Conservation (phyloP, 2,113 vertebrate species). For the Atrichornis clamosus region DNA sequence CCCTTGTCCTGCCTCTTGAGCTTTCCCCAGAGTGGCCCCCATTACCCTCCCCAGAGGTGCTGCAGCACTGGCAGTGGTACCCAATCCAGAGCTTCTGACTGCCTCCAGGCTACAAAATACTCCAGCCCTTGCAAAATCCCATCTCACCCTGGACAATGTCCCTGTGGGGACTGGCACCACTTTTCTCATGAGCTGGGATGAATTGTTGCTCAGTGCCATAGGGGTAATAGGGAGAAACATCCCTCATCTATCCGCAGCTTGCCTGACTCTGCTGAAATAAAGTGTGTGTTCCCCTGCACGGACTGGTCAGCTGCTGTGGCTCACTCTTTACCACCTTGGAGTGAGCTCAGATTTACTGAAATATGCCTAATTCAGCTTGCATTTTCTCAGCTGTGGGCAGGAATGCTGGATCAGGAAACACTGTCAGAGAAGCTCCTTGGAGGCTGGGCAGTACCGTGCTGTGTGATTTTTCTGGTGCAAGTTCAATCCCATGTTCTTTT, state of each 20-base stretch:
- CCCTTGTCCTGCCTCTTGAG: neutral
- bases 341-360: neutral
- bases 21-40: rapidly evolving
- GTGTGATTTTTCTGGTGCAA: neutral
- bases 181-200: neutral
- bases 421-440: neutral
- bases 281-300: neutral
- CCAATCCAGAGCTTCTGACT: rapidly evolving
- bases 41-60: neutral
- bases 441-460: neutral
- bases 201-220: neutral
- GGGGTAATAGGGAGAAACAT: neutral
- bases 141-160: neutral
- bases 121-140: neutral
- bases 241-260: rapidly evolving
- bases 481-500: neutral
- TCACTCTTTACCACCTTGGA: neutral
- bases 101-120: neutral
- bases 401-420: neutral
- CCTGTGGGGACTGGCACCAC: neutral
- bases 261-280: neutral
- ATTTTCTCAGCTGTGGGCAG: neutral
- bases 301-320: rapidly evolving
- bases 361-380: neutral
- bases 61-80: neutral